Conservation (phyloP, 1,140 invertebrate genomes). For the Papilio glaucus region DNA sequence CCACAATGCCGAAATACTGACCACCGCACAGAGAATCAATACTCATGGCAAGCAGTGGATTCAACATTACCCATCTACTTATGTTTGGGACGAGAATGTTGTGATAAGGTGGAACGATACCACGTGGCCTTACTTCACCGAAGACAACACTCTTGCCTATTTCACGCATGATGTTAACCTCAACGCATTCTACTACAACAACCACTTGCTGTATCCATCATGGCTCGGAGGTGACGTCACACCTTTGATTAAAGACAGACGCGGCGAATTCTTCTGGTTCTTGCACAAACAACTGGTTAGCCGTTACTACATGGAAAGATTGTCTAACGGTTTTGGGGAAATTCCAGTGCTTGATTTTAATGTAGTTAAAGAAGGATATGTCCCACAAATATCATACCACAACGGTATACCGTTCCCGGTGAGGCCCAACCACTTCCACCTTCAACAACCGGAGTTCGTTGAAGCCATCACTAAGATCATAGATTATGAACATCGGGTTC, state of each 20-base stretch:
- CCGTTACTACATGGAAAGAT: slow-evolving; percentile 88
- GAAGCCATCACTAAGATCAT: slow-evolving; percentile 80
- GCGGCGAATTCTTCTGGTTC: slow-evolving; percentile 87
- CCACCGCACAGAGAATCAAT: slow-evolving; percentile 83
- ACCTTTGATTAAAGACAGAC: slow-evolving; percentile 80
- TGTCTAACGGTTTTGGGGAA: slow-evolving; percentile 86
- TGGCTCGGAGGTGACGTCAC: slow-evolving; percentile 84
- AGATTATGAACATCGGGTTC: slow-evolving; percentile 85
- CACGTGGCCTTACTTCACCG: slow-evolving; percentile 77
- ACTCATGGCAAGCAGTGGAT: slow-evolving; percentile 61
- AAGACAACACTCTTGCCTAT: slow-evolving; percentile 85
- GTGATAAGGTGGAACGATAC: slow-evolving; percentile 84
- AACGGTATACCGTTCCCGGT: slow-evolving; percentile 87
- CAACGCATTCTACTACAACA: slow-evolving; percentile 88
- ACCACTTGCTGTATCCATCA: slow-evolving; percentile 86
- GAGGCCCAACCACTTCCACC: slow-evolving; percentile 80
- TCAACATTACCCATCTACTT: slow-evolving; percentile 62
- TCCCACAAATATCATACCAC: slow-evolving; percentile 85
- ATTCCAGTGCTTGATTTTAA: slow-evolving; percentile 84
- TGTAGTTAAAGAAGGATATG: slow-evolving; percentile 85
- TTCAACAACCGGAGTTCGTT: slow-evolving; percentile 59
- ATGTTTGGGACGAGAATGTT: slow-evolving; percentile 65
- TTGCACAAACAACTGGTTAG: slow-evolving; percentile 85
- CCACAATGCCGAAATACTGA: slow-evolving; percentile 84
- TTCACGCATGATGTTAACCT: slow-evolving; percentile 90